These are phyloP conservation scores for Anoura caudifer DNA, from an alignment of 2,113 vertebrate genomes.

Conservation along the genomic window DNA sequence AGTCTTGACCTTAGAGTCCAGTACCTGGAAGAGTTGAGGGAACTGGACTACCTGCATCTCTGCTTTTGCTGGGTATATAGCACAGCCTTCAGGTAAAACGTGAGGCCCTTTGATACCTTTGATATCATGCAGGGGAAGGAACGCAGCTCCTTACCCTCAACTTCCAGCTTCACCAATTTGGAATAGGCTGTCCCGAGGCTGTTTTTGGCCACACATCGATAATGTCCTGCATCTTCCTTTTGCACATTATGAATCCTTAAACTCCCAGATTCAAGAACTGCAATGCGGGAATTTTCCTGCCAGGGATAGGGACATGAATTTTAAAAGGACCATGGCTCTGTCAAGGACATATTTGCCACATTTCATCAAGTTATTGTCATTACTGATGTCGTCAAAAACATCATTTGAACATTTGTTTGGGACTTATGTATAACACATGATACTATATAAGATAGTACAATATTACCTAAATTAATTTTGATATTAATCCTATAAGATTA, in stretches of 20 bases:
- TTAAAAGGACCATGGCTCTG: not conserved
- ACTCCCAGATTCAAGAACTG: slow-evolving; percentile 92
- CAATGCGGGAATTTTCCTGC: slow-evolving; percentile 90
- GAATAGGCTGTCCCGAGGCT: slow-evolving; percentile 96
- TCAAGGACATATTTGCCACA: not conserved
- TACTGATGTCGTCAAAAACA: not conserved
- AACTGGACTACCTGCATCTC: not conserved
- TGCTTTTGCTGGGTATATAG: not conserved
- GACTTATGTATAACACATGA: not conserved
- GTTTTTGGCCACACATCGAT: slow-evolving; percentile 95
- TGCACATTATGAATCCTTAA: slow-evolving; percentile 95
- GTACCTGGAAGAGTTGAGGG: not conserved
- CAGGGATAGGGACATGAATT: not conserved
- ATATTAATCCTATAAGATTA: not conserved
- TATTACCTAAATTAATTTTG: not conserved
- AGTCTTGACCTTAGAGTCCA: not conserved
- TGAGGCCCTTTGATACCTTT: not conserved
- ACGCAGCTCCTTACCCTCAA: slow-evolving; percentile 87
- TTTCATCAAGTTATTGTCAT: not conserved
- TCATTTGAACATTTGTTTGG: not conserved
- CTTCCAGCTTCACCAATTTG: slow-evolving; percentile 89
- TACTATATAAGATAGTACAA: not conserved
- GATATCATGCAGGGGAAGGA: not conserved
- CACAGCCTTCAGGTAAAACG: not conserved
- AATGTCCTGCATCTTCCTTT: slow-evolving; percentile 94